A percentile compares a stretch with the other conserved stretches of the same genome.
phyloP scores from a whole-genome alignment of 2,113 vertebrate species.

The Tragelaphus imberbis region DNA sequence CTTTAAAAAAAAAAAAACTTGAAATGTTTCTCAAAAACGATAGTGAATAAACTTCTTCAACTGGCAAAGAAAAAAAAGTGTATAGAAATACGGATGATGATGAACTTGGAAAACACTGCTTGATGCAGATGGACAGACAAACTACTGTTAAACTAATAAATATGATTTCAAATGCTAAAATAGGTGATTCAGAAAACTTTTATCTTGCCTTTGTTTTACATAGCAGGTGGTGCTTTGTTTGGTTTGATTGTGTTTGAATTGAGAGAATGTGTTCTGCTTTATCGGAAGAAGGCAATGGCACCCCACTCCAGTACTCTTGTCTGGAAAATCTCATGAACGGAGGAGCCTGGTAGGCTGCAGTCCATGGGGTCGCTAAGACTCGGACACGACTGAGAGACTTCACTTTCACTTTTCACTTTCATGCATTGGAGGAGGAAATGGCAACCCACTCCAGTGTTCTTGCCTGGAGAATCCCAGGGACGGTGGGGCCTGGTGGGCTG shows the following conservation, averaged over 20 bases:
- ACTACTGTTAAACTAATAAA: neutral
- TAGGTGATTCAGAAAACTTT: neutral
- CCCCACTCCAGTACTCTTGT: too few species aligned
- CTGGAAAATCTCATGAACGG: too few species aligned
- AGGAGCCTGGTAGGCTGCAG: too few species aligned
- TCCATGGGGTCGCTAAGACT: too few species aligned
- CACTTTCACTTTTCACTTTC: too few species aligned
- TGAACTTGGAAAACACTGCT: neutral
- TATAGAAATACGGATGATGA: neutral
- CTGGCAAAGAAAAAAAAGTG: neutral
- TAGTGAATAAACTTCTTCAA: neutral
- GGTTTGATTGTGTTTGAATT: conserved; percentile 61
- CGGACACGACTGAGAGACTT: too few species aligned
- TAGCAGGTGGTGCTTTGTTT: conserved; percentile 52
- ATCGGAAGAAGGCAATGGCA: neutral
- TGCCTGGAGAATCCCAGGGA: too few species aligned
- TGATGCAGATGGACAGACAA: neutral
- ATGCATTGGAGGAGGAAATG: too few species aligned
- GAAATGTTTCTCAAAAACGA: neutral
- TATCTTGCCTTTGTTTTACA: conserved; percentile 40
- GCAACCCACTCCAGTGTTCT: too few species aligned
- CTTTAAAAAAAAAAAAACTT: neutral
- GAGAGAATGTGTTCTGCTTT: conserved; percentile 54
- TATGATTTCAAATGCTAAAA: neutral
- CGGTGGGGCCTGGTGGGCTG: too few species aligned